Base-by-base conservation (phyloP, 2,797 vertebrate species). In the Sebastes jordani region DNA sequence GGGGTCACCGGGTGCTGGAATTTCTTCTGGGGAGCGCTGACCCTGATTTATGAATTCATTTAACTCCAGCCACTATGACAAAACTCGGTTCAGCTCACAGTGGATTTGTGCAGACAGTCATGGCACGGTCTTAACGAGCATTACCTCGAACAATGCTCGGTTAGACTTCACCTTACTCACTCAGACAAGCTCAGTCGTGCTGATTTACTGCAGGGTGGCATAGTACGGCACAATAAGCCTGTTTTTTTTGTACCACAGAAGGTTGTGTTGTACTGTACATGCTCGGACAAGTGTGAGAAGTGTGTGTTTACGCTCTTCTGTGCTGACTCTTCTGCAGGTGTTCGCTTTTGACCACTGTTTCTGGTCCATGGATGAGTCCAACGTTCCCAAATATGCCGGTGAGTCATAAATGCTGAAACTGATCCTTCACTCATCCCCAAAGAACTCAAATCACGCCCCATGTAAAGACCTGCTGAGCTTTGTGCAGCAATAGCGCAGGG, bases 291-390 rank as follows among this genome's bases (percentile, higher is more conserved):
- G 91, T 90, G 72, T 82, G 73, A 74, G 34, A 66, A 58, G 75
- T 74, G 75, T 81, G 27, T 83, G 76, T 83, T 90, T 55, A 86
- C 64, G 4, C 69, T 65, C 72, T 55, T 55, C 55, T 88, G 56
- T 84, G 60, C 88, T 70, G 81, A 87, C 82, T 90, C 62, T 30
- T 86, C 84, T 88, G 78, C 93, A 99, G 99, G 98, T 99, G 86
- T 99, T 99, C 88, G 98, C 98, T 88, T 99, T 99, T 88, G 99
- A 99, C 96, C 97, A 99, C 92, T 99, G 99, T 91, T 99, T 99
- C 95, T 99, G 99, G 99, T 99, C 99, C 90, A 98, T 99, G 96
- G 98, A 99, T 91, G 98, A 99, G 92, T 96, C 97, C 91, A 98
- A 99, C 88, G 94, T 96, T 88, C 93, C 96, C 46, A 99, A 99